Evolutionary conservation across 2,888 invertebrate species (phyloP), one percentile per base, ranked within the genome.

Genomic region (Pheosia gnoma): DNA sequence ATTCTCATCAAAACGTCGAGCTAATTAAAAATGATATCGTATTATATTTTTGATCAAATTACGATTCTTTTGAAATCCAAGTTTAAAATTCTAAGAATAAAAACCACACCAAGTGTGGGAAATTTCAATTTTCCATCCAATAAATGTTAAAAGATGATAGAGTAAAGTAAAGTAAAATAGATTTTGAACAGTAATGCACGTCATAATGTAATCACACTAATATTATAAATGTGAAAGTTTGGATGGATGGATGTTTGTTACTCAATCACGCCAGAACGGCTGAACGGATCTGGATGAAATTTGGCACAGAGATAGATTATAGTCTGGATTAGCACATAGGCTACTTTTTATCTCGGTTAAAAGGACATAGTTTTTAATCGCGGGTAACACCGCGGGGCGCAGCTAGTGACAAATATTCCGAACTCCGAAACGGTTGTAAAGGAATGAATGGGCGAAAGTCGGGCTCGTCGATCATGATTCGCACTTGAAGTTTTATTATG

Each of bases 401-500:
- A 3, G 8, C 9, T 10, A 58, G 68, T 65, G 71, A 68, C 66
- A 60, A 60, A 66, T 57, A 61, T 61, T 61, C 52, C 57, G 54
- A 41, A 41, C 3, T 3, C 25, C 1, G 25, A 41, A 41, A 13
- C 39, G 62, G 73, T 67, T 58, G 70, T 72, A 70, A 70, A 74
- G 72, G 75, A 70, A 82, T 82, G 80, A 82, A 84, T 81, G 79
- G 80, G 87, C 81, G 88, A 91, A 90, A 90, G 89, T 88, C 85
- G 84, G 80, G 64, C 74, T 83, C 88, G 88, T 87, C 86, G 85
- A 70, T 67, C 81, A 74, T 79, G 77, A 25, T 1, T 25, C 25
- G 25, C 25, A 25, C 75, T 72, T 74, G 77, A 78, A 79, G 71
- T 69, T 78, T 75, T 81, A 80, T 81, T 79, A 71, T 74, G 70